Evolutionary conservation across 2,113 vertebrate species (phyloP).

Genomic region (Ciconia maguari): DNA sequence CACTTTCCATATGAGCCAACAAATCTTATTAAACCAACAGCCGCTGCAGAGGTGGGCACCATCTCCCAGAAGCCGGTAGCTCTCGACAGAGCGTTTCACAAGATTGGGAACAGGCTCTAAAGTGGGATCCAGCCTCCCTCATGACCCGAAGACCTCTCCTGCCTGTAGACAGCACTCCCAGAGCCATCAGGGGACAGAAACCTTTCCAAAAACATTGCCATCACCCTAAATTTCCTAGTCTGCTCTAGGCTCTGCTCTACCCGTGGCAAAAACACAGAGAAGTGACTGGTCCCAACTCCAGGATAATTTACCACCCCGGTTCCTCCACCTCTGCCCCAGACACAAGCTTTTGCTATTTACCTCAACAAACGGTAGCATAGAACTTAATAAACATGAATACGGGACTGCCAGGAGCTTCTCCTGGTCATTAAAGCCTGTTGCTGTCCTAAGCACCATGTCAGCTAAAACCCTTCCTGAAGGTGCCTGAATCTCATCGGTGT

Average conservation of each 20-base stretch:
- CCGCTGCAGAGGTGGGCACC: background rate
- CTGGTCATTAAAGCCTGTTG: background rate
- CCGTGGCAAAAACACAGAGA: background rate
- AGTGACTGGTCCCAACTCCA: background rate
- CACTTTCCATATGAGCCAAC: background rate
- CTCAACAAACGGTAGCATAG: background rate
- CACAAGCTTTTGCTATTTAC: background rate
- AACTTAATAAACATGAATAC: background rate
- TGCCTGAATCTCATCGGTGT: background rate
- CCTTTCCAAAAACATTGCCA: background rate
- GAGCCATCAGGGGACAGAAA: background rate
- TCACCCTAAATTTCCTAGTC: background rate
- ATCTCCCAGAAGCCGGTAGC: background rate
- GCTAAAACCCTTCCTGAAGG: background rate
- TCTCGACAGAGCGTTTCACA: accelerated
- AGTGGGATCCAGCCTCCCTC: background rate
- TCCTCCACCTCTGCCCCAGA: background rate
- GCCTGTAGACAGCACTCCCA: background rate
- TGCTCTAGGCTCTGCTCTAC: background rate
- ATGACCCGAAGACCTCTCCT: background rate
- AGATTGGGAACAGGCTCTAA: background rate
- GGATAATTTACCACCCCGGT: background rate
- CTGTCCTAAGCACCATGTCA: background rate
- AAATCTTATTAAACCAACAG: background rate
- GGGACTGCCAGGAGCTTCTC: background rate